Conservation (phyloP, 2,113 vertebrate genomes). For the Nesoenas mayeri region DNA sequence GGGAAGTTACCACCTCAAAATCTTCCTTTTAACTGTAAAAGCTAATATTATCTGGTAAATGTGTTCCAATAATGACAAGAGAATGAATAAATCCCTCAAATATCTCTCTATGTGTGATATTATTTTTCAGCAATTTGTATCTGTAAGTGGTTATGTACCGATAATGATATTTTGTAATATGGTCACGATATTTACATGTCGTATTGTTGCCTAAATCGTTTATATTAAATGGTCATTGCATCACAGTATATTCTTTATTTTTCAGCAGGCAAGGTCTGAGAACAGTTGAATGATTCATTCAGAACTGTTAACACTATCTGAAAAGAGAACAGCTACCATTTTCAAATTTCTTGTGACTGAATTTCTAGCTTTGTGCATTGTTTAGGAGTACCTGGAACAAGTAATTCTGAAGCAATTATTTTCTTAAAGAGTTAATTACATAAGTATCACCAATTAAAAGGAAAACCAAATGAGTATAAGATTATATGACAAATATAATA, state of each 20-base stretch:
- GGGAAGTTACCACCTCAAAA: not conserved
- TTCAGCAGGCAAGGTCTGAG: not conserved
- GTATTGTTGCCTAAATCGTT: not conserved
- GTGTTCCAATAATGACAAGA: not conserved
- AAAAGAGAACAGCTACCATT: not conserved
- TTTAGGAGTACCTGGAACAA: not conserved
- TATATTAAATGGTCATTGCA: not conserved
- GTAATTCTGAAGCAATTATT: not conserved
- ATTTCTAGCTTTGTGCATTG: not conserved
- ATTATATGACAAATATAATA: not conserved
- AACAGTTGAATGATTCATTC: not conserved
- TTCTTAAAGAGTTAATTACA: not conserved
- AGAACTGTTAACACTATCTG: not conserved
- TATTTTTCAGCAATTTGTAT: not conserved
- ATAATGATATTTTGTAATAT: not conserved
- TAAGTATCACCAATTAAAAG: not conserved
- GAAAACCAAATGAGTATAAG: not conserved
- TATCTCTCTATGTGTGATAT: not conserved
- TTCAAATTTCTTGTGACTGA: not conserved
- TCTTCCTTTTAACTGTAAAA: not conserved
- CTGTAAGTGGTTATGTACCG: not conserved
- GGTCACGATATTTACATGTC: not conserved
- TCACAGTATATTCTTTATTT: not conserved
- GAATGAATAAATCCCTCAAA: not conserved
- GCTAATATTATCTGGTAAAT: not conserved